phyloP scores from a whole-genome alignment of 1,140 invertebrate genomes.

The Dendrolimus punctatus region DNA sequence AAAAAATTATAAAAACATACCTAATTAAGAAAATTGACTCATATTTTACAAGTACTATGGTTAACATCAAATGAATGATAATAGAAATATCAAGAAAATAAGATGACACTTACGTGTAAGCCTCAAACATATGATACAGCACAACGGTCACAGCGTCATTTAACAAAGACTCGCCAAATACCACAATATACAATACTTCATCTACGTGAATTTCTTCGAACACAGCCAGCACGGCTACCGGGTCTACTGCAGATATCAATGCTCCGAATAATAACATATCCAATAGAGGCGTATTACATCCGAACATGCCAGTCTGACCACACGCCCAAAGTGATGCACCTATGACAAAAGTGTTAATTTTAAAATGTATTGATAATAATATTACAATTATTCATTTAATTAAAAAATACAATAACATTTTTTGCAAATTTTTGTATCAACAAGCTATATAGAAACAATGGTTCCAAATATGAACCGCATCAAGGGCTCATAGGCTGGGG shows the following conservation, averaged over 20 bases:
- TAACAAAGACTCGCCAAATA: constrained; percentile 98
- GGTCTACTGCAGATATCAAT: constrained; percentile 98
- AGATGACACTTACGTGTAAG: constrained; percentile 76
- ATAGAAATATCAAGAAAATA: too few relatives aligned
- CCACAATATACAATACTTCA: constrained; percentile 98
- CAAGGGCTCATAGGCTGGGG: too few relatives aligned
- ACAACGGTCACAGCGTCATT: constrained; percentile 98
- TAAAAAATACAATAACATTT: too few relatives aligned
- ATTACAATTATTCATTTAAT: too few relatives aligned
- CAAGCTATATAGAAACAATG: too few relatives aligned
- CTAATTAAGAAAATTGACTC: too few relatives aligned
- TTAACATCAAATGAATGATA: too few relatives aligned
- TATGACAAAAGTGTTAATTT: constrained; percentile 40
- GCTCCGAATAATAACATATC: constrained; percentile 96
- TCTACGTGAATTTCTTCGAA: constrained; percentile 99
- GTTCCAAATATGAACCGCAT: too few relatives aligned
- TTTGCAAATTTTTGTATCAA: too few relatives aligned
- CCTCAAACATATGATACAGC: constrained; percentile 96
- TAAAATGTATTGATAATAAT: background rate
- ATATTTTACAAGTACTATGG: too few relatives aligned
- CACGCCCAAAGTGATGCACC: constrained; percentile 90
- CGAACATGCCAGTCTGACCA: constrained; percentile 87
- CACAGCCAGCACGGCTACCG: constrained; percentile 97
- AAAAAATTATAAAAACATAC: too few relatives aligned
- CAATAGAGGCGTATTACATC: constrained; percentile 83